Evolutionary conservation across 2,113 vertebrate genomes (phyloP).

Genomic region (Bos indicus): DNA sequence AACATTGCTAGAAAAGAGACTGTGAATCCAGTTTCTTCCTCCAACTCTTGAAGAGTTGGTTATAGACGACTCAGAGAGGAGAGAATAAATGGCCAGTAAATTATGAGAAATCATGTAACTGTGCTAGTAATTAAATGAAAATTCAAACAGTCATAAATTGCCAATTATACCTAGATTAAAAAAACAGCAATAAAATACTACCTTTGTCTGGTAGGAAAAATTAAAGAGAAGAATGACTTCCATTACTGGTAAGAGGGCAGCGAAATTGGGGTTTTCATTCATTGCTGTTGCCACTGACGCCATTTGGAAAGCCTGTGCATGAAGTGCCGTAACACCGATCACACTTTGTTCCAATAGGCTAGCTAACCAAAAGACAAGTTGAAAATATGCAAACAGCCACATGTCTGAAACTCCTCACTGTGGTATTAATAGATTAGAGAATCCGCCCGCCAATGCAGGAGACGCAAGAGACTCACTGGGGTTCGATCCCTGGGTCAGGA

Average conservation of each 20-base stretch:
- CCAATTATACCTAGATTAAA: background rate
- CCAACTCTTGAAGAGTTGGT: background rate
- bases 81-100: background rate
- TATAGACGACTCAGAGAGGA: background rate
- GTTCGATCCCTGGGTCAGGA: background rate
- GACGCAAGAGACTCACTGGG: background rate
- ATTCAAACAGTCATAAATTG: background rate
- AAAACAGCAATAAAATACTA: background rate
- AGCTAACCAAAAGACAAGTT: background rate
- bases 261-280: background rate
- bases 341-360: background rate
- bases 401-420: background rate
- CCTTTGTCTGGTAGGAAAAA: background rate
- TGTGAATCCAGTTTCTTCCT: background rate
- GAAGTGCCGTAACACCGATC: background rate
- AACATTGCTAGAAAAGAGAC: background rate
- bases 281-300: background rate
- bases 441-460: accelerated
- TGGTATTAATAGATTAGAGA: background rate
- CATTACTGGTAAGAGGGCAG: background rate
- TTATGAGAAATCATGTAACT: background rate
- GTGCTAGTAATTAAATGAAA: background rate
- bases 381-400: background rate
- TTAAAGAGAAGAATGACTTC: background rate
- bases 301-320: background rate